phyloP scores from a whole-genome alignment of 53 echinoderm and acorn worm species.

The Echinarachnius parma region DNA sequence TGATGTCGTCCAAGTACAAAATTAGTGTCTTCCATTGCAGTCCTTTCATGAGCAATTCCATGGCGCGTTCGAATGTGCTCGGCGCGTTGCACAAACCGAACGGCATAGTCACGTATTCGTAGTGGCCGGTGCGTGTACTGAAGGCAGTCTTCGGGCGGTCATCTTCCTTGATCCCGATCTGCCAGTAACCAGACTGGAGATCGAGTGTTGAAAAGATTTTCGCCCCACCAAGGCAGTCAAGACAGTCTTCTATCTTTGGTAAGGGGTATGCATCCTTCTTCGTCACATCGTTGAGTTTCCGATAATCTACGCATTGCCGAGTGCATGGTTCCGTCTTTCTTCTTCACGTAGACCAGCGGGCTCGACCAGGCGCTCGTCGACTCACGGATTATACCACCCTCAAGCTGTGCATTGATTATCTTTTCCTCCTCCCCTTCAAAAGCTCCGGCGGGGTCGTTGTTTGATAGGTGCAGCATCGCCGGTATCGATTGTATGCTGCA shows the following conservation, averaged over 20 bases:
- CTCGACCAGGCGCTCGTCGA: slow-evolving; percentile 58
- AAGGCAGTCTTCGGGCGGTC: slow-evolving; percentile 66
- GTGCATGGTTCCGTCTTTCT: slow-evolving; percentile 51
- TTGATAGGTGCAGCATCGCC: slow-evolving; percentile 49
- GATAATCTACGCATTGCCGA: slow-evolving; percentile 57
- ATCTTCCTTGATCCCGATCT: slow-evolving; percentile 50
- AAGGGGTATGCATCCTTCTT: slow-evolving; percentile 53
- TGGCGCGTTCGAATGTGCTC: slow-evolving; percentile 49
- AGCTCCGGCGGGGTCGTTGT: slow-evolving; percentile 51
- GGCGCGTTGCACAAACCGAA: slow-evolving; percentile 50
- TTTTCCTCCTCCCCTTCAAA: slow-evolving; percentile 56
- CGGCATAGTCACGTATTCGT: slow-evolving; percentile 60
- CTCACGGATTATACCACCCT: slow-evolving; percentile 50
- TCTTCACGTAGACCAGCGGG: slow-evolving; percentile 50
- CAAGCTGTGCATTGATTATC: slow-evolving; percentile 44
- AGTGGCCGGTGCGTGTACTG: slow-evolving; percentile 54
- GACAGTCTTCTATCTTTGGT: slow-evolving; percentile 52
- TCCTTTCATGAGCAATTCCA: slow-evolving; percentile 52
- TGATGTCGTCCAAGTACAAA: slow-evolving; percentile 61
- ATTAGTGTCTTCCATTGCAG: slow-evolving; percentile 65
- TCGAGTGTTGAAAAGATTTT: slow-evolving; percentile 59
- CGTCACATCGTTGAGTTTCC: slow-evolving; percentile 57
- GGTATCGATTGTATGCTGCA: slow-evolving; percentile 55
- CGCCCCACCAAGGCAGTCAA: slow-evolving; percentile 54
- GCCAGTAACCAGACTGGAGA: slow-evolving; percentile 70